Conservation (phyloP, 2,888 invertebrate species). For the Pseudococcus jackbeardsleyi region DNA sequence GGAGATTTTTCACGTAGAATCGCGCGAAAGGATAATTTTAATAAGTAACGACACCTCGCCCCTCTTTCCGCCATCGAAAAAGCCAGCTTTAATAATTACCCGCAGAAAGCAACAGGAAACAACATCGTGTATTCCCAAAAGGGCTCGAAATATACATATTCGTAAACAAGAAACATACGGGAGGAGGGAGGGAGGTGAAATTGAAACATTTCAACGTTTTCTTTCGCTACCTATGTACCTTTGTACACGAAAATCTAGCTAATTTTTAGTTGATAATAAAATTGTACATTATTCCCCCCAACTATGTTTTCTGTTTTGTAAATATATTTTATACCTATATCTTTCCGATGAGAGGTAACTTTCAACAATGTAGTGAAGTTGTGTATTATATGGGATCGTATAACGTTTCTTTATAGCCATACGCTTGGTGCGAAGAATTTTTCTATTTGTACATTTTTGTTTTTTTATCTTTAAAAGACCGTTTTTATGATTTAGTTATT, state of each 20-base stretch:
- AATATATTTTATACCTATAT: constrained; percentile 1
- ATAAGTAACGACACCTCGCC: constrained; percentile 24
- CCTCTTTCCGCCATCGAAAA: neutral
- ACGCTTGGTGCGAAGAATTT: constrained; percentile 18
- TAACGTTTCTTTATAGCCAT: constrained; percentile 17
- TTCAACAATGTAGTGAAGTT: neutral
- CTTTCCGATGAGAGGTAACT: neutral
- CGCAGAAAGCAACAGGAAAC: constrained; percentile 55
- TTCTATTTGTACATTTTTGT: constrained; percentile 40
- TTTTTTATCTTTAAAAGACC: constrained; percentile 17
- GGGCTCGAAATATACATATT: constrained; percentile 15
- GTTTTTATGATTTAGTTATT: constrained; percentile 52
- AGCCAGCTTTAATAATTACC: constrained; percentile 47
- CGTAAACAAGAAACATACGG: neutral
- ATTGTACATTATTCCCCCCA: neutral
- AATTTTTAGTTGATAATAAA: constrained; percentile 37
- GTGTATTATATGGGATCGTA: constrained; percentile 9
- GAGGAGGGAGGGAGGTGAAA: neutral
- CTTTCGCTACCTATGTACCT: constrained; percentile 3
- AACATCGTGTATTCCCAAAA: constrained; percentile 33
- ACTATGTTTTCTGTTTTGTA: constrained; percentile 4
- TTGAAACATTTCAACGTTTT: constrained; percentile 46
- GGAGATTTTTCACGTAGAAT: neutral
- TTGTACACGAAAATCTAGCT: neutral
- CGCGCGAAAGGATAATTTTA: constrained; percentile 32